Evolutionary conservation across 2,888 invertebrate genomes (phyloP), one percentile per base, ranked within the genome.

Genomic region (Zaprionus obscuricornis): DNA sequence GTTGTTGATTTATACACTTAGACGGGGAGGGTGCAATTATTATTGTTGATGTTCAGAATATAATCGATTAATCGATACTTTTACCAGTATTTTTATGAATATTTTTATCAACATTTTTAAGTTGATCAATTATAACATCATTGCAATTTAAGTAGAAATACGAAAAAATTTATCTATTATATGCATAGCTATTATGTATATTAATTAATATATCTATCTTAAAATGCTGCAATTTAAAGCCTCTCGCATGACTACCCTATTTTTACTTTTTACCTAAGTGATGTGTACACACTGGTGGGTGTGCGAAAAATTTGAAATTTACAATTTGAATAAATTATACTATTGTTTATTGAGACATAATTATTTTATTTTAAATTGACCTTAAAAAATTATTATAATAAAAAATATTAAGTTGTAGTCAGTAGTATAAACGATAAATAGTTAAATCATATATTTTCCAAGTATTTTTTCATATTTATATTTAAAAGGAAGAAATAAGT

Each of bases 1-100:
- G 70, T 70, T 68, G 70, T 66, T 52, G 55, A 60, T 51, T 64
- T 49, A 50, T 31, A 31, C 51, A 34, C 18, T 50, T 7, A 8
- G 29, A 51, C 34, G 59, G 58, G 68, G 69, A 69, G 69, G 64
- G 70, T 65, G 52, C 33, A 51, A 42, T 49, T 57, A 26, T 18
- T 36, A 18, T 58, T 68, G 69, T 68, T 68, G 67, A 49, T 67
- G 29, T 46, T 68, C 16, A 26, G 42, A 50, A 29, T 33, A 1
- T 29, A n/a, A 58, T 49, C 46, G 50, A 50, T 2, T 13, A 31
- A 62, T 66, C 56, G 66, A 66, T 62, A 55, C n/a, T 24, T 13
- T 0, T 17, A 31, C 18, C 13, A 1, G 5, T 7, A 39, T n/a
- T n/a, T n/a, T n/a, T n/a, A n/a, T n/a, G n/a, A n/a, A n/a, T n/a